Conservation (phyloP, 2,888 invertebrate genomes). For the Brachynemurus nebulosus region DNA sequence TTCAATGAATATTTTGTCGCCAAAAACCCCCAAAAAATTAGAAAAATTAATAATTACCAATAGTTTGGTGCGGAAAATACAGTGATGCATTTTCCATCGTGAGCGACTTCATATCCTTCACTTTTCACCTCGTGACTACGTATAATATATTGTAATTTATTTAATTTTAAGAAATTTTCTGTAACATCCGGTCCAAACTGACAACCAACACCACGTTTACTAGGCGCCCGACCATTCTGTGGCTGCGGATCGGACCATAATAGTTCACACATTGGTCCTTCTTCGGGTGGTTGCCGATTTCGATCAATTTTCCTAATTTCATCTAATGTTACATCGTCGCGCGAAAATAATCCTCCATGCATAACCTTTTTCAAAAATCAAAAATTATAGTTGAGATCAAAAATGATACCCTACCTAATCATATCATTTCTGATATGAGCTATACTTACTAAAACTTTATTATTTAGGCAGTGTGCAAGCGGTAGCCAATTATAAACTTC, state of each 20-base stretch:
- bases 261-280: conserved; percentile 93
- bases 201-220: conserved; percentile 94
- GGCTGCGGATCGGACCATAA: conserved; percentile 98
- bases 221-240: conserved; percentile 73
- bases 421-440: background rate
- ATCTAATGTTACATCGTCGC: conserved; percentile 83
- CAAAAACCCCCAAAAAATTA: background rate
- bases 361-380: conserved; percentile 50
- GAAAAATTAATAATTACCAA: conserved; percentile 49
- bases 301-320: conserved; percentile 81
- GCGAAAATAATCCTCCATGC: conserved; percentile 97
- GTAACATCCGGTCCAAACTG: conserved; percentile 99
- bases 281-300: conserved; percentile 94
- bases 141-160: conserved; percentile 86
- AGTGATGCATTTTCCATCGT: conserved; percentile 92
- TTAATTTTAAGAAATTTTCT: conserved; percentile 62
- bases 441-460: conserved; percentile 50
- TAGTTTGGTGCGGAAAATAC: conserved; percentile 99
- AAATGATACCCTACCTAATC: background rate
- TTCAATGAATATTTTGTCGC: background rate
- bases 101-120: conserved; percentile 89
- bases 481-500: conserved; percentile 98
- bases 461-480: conserved; percentile 87
- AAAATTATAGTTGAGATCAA: background rate
- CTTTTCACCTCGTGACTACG: conserved; percentile 96